Conservation (phyloP, 2,113 vertebrate genomes). For the Pituophis catenifer region DNA sequence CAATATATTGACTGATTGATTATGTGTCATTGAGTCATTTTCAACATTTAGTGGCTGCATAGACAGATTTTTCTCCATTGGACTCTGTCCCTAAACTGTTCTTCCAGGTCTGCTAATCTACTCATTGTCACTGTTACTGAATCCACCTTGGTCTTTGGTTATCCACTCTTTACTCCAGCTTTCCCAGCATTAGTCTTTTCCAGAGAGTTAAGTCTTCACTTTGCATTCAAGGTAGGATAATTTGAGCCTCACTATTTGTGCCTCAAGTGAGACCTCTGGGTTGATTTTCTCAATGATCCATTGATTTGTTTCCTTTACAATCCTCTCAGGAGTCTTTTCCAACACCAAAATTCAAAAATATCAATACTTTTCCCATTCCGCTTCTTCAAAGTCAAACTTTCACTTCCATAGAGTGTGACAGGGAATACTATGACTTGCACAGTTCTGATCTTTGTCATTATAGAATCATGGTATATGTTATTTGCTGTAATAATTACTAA, state of each 20-base stretch:
- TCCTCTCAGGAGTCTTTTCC: not conserved
- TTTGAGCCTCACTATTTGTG: not conserved
- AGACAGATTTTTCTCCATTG: not conserved
- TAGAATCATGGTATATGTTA: not conserved
- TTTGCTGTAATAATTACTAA: too few species aligned
- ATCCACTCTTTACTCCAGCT: not conserved
- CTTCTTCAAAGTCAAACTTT: not conserved
- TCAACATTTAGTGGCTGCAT: not conserved
- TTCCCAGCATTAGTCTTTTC: not conserved
- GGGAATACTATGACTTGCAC: not conserved
- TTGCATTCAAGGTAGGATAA: not conserved
- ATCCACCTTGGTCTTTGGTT: not conserved
- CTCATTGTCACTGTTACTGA: not conserved
- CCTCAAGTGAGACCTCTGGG: not conserved
- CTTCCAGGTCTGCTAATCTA: not conserved
- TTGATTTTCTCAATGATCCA: not conserved
- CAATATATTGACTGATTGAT: not conserved
- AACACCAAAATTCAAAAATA: not conserved
- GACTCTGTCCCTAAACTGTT: not conserved
- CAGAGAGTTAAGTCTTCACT: not conserved
- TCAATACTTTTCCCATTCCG: not conserved
- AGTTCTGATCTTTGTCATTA: not conserved
- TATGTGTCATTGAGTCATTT: not conserved
- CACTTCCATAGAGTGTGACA: not conserved
- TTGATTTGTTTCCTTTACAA: not conserved